Evolutionary conservation across 2,888 invertebrate genomes (phyloP), one percentile per base, ranked within the genome.

Genomic region (Augiades crinisus): DNA sequence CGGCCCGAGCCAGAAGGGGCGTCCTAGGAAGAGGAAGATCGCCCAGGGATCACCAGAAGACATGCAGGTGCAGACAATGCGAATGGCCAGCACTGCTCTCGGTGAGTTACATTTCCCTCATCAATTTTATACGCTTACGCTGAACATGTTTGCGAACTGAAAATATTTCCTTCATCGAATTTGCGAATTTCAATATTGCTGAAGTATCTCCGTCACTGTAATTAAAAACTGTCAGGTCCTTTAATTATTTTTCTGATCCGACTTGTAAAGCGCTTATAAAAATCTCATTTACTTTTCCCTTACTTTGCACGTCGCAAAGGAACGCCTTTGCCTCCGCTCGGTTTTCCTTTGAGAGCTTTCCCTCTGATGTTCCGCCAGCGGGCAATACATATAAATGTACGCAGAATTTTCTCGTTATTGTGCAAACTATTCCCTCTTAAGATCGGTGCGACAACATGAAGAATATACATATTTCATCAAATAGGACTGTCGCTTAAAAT

Each of bases 1-100:
- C 12, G 90, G 91, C 1, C 87, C 93, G 2, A 93, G 92, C 43
- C 93, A 93, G 58, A 96, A 96, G 81, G 96, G 96, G 0, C 86
- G 96, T 16, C 96, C 96, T 0, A 87, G 96, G 64, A 96, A 96
- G 78, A 87, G 95, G 71, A 95, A 95, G 76, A 72, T 93, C n/a
- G 75, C 84, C 6, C 91, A 90, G 54, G 87, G 87, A 0, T 87
- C 91, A 4, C 90, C 88, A 5, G 93, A 93, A 40, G 93, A 93
- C 56, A 81, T 94, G 65, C 93, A 93, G 53, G 91, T 93, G 4
- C 90, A 89, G 62, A 92, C 91, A 0, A 93, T 94, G 93, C 90
- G 94, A 68, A 92, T 94, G 88, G 92, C 93, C 16, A 92, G 92
- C 58, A 92, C 92, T 7, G 92, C 94, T 30, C 76, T 94, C 70